Base-by-base conservation (phyloP, 2,797 vertebrate species). In the Serranus cabrilla region DNA sequence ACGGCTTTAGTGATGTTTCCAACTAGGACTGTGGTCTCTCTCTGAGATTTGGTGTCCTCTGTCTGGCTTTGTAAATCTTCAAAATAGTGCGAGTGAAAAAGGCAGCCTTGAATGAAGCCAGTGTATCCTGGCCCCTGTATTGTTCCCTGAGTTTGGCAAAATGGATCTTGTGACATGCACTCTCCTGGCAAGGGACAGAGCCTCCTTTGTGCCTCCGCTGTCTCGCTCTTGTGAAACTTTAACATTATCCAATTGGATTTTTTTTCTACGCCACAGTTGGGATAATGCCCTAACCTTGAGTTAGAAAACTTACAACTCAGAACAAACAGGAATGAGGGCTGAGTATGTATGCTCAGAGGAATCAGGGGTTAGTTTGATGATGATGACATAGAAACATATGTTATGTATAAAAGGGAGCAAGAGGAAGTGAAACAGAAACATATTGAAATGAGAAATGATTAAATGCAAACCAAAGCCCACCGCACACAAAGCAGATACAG, bases 101-200 rank as follows among this genome's bases (percentile, higher is more conserved):
- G 81, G 73, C 75, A 42, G 81, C 62, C 71, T 67, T 94, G 91
- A 94, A 94, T 91, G 92, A 92, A 80, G 60, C 87, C 82, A 94
- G 89, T 94, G 94, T 93, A 79, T 92, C 90, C 82, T 88, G 81
- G 86, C 76, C 81, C 84, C 46, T 14, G 80, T 85, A 93, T 93
- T 92, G 92, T 93, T 94, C 87, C 77, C 87, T 2, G 42, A 85
- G 81, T 93, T 92, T 90, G 87, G 90, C 85, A 88, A 90, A 89
- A 88, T 67, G 81, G 91, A 95, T 94, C 95, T 93, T 94, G 94
- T 94, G 94, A 94, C 93, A 92, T 91, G 80, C 77, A 88, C 88
- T 93, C 86, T 78, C 81, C 78, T 85, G 86, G 91, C 78, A 67
- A 56, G 82, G 81, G 85, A 95, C 94, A 95, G 93, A 94, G 89